phyloP scores from a whole-genome alignment of 2,113 vertebrate species.

The Telmatochromis sp. region DNA sequence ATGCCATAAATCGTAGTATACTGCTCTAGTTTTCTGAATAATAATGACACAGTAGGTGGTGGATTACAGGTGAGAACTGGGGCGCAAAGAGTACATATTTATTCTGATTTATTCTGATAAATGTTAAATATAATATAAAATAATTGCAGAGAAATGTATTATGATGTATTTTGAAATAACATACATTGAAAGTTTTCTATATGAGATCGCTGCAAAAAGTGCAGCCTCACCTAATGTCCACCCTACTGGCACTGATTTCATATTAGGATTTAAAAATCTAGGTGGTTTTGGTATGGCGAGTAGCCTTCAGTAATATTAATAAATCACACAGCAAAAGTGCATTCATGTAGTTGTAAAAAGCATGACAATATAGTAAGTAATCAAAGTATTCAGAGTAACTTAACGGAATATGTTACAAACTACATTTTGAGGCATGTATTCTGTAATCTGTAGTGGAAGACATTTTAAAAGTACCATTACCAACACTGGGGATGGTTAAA shows the following conservation, averaged over 20 bases:
- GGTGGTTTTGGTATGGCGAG: not conserved
- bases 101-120: not conserved
- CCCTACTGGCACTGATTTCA: not conserved
- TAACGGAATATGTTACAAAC: not conserved
- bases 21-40: not conserved
- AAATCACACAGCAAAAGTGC: not conserved
- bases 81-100: not conserved
- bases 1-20: not conserved
- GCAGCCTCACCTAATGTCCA: not conserved
- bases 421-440: not conserved
- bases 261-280: not conserved
- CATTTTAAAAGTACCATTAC: accelerated
- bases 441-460: not conserved
- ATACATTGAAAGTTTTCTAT: not conserved
- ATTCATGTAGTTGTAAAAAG: not conserved
- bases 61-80: not conserved
- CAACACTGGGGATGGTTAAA: not conserved
- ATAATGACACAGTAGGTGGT: not conserved
- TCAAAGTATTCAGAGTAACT: not conserved
- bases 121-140: not conserved
- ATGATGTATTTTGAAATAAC: not conserved
- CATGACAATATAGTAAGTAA: not conserved
- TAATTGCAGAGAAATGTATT: not conserved
- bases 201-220: not conserved
- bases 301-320: not conserved